Conservation (phyloP, 2,888 invertebrate genomes). For the Acanthoscelides obtectus region DNA sequence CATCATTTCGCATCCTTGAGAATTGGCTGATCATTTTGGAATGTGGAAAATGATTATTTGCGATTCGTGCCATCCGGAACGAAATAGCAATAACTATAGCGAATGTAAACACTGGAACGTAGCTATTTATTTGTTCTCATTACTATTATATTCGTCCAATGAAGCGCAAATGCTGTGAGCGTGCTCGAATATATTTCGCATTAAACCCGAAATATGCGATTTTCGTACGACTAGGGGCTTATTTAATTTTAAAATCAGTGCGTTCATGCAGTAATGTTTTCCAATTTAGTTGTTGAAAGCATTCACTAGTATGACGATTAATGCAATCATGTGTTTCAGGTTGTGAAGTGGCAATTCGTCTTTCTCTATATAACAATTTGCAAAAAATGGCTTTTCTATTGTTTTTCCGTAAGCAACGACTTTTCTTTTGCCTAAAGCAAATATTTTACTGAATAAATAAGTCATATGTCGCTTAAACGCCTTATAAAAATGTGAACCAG, state of each 20-base stretch:
- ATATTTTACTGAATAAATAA: no score
- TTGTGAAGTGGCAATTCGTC: no score
- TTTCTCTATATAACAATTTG: no score
- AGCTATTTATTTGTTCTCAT: background rate
- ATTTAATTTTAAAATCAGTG: background rate
- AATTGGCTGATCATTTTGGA: no score
- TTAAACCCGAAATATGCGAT: background rate
- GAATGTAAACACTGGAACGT: background rate
- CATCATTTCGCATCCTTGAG: no score
- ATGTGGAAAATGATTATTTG: background rate
- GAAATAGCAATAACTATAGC: background rate
- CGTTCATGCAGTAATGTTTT: background rate
- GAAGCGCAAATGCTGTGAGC: background rate
- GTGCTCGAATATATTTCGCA: background rate
- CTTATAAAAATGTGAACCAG: no score
- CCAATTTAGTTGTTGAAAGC: background rate
- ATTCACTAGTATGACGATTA: background rate
- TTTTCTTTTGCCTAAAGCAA: no score
- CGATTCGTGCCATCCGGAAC: background rate
- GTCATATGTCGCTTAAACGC: no score
- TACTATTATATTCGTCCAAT: background rate
- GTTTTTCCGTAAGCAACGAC: no score
- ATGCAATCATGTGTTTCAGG: no score
- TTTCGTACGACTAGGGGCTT: background rate
- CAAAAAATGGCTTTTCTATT: no score